Percentiles rank a stretch among this genome's conserved stretches.
Conservation (phyloP, 2,113 vertebrate genomes). For the Excalfactoria chinensis region DNA sequence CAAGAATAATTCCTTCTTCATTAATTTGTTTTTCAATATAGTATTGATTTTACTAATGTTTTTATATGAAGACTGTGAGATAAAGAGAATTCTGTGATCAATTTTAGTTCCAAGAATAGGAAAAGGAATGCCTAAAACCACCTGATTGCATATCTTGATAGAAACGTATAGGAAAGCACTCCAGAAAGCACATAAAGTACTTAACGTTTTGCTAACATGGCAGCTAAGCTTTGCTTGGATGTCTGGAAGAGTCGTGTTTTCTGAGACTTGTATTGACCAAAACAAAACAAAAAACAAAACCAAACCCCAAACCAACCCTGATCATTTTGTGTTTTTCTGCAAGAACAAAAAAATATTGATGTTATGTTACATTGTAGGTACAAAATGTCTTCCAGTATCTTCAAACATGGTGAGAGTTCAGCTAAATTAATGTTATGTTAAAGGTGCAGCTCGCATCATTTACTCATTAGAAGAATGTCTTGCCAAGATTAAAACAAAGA, state of each 20-base stretch:
- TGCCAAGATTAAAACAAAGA: constrained; percentile 24
- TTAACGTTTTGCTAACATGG: neutral
- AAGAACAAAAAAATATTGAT: neutral
- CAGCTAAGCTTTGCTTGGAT: neutral
- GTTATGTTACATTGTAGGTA: neutral
- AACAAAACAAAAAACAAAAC: neutral
- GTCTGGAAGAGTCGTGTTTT: neutral
- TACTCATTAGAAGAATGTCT: constrained; percentile 10
- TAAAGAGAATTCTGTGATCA: neutral
- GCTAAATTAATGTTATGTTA: neutral
- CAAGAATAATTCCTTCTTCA: neutral
- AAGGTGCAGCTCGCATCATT: neutral
- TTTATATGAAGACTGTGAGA: neutral
- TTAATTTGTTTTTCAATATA: neutral
- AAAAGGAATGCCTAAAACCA: neutral
- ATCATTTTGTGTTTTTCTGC: neutral
- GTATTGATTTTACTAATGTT: neutral
- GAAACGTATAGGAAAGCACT: neutral
- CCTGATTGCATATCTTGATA: neutral
- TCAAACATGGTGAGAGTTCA: neutral
- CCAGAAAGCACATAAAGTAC: neutral
- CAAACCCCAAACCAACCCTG: too few species aligned
- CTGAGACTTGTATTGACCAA: neutral
- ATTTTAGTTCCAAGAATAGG: neutral
- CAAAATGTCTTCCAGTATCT: neutral